phyloP scores from a whole-genome alignment of 2,888 invertebrate genomes.

The Troides aeacus region DNA sequence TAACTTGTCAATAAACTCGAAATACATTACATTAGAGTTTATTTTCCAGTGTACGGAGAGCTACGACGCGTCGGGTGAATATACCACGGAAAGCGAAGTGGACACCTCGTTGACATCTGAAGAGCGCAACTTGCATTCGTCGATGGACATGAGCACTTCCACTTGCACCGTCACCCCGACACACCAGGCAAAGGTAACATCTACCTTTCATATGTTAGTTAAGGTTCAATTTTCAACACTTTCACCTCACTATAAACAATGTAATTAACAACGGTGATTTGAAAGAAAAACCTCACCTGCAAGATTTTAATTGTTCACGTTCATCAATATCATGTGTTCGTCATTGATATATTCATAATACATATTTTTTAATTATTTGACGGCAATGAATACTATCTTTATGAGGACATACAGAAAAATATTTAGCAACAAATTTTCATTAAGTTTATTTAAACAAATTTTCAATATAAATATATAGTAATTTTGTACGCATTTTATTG shows the following conservation, averaged over 20 bases:
- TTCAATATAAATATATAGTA: too few species aligned
- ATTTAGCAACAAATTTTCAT: too few species aligned
- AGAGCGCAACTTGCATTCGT: conserved; percentile 87
- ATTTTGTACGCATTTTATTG: too few species aligned
- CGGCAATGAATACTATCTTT: too few species aligned
- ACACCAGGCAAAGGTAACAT: conserved; percentile 75
- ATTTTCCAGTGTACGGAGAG: conserved; percentile 82
- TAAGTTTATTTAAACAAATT: too few species aligned
- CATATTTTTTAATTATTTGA: not conserved
- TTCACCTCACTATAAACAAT: conserved; percentile 27
- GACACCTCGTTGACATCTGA: conserved; percentile 88
- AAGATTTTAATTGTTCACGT: not conserved
- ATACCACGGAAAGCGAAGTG: conserved; percentile 87
- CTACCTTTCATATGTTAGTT: conserved; percentile 3
- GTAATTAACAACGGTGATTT: conserved; percentile 27
- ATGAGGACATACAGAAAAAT: too few species aligned
- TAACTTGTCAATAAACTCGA: not conserved
- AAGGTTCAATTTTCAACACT: conserved; percentile 26
- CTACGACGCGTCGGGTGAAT: conserved; percentile 94
- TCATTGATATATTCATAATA: not conserved
- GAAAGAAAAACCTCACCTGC: not conserved
- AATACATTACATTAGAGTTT: not conserved
- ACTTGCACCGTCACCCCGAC: conserved; percentile 82
- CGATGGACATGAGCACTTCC: conserved; percentile 77
- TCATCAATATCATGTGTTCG: not conserved